A percentile compares a stretch with the other conserved stretches of the same genome.
These are phyloP conservation scores for Tyrophagus putrescentiae DNA, from an alignment of 1,140 invertebrate genomes.

Conservation along the genomic window DNA sequence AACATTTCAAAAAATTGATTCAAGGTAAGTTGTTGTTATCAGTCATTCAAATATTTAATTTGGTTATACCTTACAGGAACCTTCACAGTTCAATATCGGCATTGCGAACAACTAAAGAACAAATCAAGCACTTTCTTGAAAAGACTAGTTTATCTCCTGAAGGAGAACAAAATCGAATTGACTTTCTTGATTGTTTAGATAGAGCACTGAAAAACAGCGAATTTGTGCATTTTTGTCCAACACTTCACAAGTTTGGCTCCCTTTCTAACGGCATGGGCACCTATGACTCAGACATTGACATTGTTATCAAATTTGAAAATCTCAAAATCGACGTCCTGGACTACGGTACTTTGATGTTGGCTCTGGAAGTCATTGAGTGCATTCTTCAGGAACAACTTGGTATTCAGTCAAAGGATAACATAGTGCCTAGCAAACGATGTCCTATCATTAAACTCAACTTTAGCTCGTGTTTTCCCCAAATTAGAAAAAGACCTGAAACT, in stretches of 20 bases:
- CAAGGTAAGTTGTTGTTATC: background rate
- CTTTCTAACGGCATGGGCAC: slow-evolving; percentile 5
- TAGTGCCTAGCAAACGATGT: background rate
- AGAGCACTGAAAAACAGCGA: background rate
- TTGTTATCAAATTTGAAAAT: slow-evolving; percentile 3
- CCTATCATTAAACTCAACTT: slow-evolving; percentile 14
- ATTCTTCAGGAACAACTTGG: background rate
- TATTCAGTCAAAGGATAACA: background rate
- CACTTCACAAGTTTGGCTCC: background rate
- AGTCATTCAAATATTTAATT: too few relatives aligned
- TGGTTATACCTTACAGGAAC: background rate
- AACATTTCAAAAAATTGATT: background rate
- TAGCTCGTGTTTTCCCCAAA: background rate
- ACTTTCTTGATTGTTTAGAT: background rate
- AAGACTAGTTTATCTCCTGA: background rate
- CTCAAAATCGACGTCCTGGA: background rate
- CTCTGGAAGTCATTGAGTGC: slow-evolving; percentile 13
- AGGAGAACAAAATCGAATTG: background rate
- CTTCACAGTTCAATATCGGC: background rate
- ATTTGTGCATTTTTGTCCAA: background rate
- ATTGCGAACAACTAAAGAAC: background rate
- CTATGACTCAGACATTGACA: background rate
- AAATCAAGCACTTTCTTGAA: background rate
- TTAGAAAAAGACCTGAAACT: background rate
- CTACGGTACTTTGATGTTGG: slow-evolving; percentile 7